Evolutionary conservation across 2,113 vertebrate genomes (phyloP).

Genomic region (Setophaga petechia): DNA sequence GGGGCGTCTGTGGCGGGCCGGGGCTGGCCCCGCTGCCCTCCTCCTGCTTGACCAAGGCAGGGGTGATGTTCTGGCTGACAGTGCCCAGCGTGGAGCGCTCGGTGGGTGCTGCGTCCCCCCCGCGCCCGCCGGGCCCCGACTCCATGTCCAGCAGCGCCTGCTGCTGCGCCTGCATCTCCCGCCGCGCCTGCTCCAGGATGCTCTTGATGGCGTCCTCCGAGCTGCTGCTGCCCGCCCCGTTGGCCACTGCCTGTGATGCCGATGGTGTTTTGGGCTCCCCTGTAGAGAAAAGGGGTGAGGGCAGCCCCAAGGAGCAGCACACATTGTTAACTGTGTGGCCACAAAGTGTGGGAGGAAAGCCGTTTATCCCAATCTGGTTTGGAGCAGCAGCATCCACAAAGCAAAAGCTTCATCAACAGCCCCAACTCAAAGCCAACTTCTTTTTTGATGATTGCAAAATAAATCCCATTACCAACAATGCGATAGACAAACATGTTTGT

Average conservation of each 20-base stretch:
- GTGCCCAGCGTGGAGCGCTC: constrained; percentile 79
- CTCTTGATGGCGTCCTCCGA: constrained; percentile 95
- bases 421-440: not conserved
- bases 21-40: constrained; percentile 75
- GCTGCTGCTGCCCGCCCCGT: constrained; percentile 67
- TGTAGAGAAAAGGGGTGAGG: constrained; percentile 30
- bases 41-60: constrained; percentile 89
- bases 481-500: constrained; percentile 41
- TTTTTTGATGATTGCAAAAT: not conserved
- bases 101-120: constrained; percentile 26
- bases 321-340: rapidly evolving
- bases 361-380: not conserved
- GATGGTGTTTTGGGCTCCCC: constrained; percentile 83
- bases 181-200: constrained; percentile 93
- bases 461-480: not conserved
- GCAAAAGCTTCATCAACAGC: not conserved
- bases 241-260: constrained; percentile 46
- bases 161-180: constrained; percentile 97
- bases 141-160: constrained; percentile 93
- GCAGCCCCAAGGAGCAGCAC: not conserved
- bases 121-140: constrained; percentile 65
- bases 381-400: not conserved
- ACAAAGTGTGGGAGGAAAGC: rapidly evolving
- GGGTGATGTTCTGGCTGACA: constrained; percentile 72
- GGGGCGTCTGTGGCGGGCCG: constrained; percentile 75